Evolutionary conservation across 37 sponge, comb jelly and placozoan species (phyloP).

Genomic region (Theonella swinhoei): DNA sequence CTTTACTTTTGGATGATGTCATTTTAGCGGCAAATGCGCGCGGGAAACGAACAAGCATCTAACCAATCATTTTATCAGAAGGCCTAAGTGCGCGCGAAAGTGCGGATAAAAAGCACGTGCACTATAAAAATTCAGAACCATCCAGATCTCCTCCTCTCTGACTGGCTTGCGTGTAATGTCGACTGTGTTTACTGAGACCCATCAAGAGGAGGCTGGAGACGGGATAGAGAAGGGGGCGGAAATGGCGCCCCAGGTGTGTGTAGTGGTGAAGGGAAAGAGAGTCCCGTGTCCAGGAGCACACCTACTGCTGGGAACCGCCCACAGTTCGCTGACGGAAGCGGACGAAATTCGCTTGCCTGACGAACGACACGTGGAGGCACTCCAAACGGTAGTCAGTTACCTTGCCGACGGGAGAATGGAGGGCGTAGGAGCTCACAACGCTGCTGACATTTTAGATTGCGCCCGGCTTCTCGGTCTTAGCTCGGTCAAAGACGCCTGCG

Average conservation of each 20-base stretch:
- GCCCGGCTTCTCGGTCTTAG: neutral
- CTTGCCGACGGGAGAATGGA: neutral
- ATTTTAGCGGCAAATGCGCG: no score
- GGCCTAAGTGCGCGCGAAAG: no score
- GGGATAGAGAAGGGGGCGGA: neutral
- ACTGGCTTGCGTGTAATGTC: no score
- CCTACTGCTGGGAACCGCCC: neutral
- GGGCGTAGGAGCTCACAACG: neutral
- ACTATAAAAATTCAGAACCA: no score
- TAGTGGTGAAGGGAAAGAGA: neutral
- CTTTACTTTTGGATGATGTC: no score
- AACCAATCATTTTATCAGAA: no score
- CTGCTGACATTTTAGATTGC: neutral
- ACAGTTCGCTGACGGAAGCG: neutral
- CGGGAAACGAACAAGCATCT: no score
- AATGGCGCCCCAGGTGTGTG: neutral
- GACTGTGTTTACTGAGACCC: no score
- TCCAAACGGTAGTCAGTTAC: neutral
- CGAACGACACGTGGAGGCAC: conserved; percentile 2
- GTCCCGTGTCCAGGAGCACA: neutral
- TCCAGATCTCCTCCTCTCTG: no score
- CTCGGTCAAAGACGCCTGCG: neutral
- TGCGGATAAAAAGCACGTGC: no score
- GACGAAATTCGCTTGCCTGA: neutral
- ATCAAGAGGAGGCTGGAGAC: no score